Percentiles rank a stretch among this genome's conserved stretches.
phyloP scores from a whole-genome alignment of 2,113 vertebrate species.

The Natator depressus region DNA sequence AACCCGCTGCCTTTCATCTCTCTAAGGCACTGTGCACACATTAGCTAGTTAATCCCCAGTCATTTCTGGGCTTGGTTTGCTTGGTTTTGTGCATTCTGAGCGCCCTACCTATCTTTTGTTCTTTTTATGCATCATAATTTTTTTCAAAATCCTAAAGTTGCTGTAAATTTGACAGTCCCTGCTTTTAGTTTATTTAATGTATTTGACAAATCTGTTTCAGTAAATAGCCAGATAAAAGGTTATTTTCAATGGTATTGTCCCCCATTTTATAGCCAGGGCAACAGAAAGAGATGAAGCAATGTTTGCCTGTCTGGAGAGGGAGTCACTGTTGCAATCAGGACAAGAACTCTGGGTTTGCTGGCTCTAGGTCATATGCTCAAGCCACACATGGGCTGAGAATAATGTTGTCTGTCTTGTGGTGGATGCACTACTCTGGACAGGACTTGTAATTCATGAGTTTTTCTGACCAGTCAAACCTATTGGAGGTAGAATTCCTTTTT shows the following conservation, averaged over 20 bases:
- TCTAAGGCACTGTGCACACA: fast-evolving
- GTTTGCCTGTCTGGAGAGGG: neutral
- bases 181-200: neutral
- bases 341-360: neutral
- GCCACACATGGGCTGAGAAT: neutral
- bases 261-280: neutral
- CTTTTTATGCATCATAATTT: neutral
- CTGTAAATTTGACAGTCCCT: neutral
- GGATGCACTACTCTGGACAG: neutral
- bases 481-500: neutral
- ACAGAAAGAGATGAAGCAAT: neutral
- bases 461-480: neutral
- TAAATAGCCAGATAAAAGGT: conserved; percentile 41
- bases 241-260: conserved; percentile 4
- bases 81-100: fast-evolving
- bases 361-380: neutral
- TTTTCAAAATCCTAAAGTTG: neutral
- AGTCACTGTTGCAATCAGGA: neutral
- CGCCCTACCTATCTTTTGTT: neutral
- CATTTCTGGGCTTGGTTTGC: fast-evolving
- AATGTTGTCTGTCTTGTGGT: neutral
- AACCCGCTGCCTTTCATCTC: fast-evolving
- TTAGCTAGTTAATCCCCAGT: fast-evolving
- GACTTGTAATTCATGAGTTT: neutral
- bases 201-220: conserved; percentile 46